These are phyloP conservation scores for Kryptolebias ocellatus DNA, from an alignment of 2,797 vertebrate species.

Conservation along the genomic window DNA sequence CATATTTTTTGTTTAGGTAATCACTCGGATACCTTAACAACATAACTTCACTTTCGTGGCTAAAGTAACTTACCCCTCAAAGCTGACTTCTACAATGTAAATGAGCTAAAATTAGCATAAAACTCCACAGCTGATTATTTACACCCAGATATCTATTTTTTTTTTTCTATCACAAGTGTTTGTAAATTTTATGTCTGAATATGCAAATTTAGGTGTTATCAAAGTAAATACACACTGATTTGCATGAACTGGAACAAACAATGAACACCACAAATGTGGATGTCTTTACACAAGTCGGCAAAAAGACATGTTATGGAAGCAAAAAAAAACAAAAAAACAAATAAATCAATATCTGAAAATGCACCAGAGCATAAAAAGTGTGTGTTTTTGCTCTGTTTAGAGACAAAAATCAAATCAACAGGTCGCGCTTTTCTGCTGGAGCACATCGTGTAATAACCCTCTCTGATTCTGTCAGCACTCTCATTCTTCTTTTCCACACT, in stretches of 20 bases:
- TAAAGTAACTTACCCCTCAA: not conserved
- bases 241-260: conserved; percentile 2
- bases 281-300: not conserved
- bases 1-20: too few relatives aligned
- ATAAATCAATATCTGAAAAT: not conserved
- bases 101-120: not conserved
- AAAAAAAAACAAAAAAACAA: not conserved
- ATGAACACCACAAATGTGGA: not conserved
- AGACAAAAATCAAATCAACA: not conserved
- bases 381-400: not conserved
- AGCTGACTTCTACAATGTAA: not conserved
- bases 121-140: not conserved
- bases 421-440: not conserved
- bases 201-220: not conserved
- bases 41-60: too few relatives aligned
- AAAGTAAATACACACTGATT: not conserved
- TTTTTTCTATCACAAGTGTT: not conserved
- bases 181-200: not conserved
- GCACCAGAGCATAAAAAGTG: not conserved
- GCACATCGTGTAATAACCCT: not conserved
- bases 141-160: too few relatives aligned
- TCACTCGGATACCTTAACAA: too few relatives aligned
- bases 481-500: not conserved
- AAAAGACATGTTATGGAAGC: not conserved
- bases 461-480: not conserved